Percentiles rank a stretch among this genome's conserved stretches.
Evolutionary conservation across 1,140 invertebrate species (phyloP).

Genomic region (Akabosia matsudoensis): DNA sequence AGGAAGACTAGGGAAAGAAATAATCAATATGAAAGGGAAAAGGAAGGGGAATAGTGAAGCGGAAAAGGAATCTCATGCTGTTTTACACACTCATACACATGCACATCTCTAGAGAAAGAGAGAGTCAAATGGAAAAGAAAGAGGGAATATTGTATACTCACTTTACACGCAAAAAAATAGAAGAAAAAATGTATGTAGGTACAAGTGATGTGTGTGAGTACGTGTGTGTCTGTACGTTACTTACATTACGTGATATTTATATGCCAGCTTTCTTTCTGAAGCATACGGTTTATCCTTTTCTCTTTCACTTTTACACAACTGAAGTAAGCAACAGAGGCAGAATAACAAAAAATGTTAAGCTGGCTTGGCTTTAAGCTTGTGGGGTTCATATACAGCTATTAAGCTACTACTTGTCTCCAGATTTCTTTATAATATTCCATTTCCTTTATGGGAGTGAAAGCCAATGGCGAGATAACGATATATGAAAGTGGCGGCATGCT

Average conservation of each 20-base stretch:
- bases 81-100: conserved; percentile 25
- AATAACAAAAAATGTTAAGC: conserved; percentile 6
- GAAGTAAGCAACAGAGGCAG: background rate
- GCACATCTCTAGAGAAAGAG: conserved; percentile 17
- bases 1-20: conserved; percentile 4
- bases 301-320: background rate
- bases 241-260: background rate
- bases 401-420: conserved; percentile 13
- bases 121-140: conserved; percentile 1
- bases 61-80: conserved; percentile 24
- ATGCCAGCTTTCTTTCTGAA: background rate
- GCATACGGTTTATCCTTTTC: conserved; percentile 3
- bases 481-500: background rate
- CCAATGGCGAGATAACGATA: background rate
- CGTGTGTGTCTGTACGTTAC: background rate
- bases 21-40: conserved; percentile 24
- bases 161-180: background rate
- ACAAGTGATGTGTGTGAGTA: too few relatives aligned
- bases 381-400: conserved; percentile 4
- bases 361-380: background rate
- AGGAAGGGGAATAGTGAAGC: conserved; percentile 15
- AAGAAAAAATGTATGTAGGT: background rate
- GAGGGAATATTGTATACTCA: background rate
- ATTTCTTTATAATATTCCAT: conserved; percentile 12
- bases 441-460: background rate